These are phyloP conservation scores for Athetis lepigone DNA, from an alignment of 2,888 invertebrate genomes.

Conservation along the genomic window DNA sequence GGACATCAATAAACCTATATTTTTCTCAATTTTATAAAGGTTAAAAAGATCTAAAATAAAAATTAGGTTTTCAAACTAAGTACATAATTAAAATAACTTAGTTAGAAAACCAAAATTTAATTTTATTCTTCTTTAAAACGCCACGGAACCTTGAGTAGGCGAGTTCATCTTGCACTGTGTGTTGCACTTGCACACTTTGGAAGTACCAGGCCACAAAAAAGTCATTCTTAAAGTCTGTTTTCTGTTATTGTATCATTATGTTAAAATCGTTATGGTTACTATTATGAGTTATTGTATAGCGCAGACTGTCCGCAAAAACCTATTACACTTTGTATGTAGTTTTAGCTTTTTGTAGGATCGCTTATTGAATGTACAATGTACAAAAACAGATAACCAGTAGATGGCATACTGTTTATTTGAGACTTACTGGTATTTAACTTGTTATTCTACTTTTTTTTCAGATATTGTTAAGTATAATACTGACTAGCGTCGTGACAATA, in stretches of 20 bases:
- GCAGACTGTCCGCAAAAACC: conserved; percentile 8
- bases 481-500: conserved; percentile 56
- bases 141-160: too few species aligned
- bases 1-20: too few species aligned
- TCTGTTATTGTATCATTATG: neutral
- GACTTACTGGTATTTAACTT: conserved; percentile 1
- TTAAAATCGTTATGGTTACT: neutral
- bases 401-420: neutral
- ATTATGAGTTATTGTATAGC: neutral
- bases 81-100: too few species aligned
- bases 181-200: too few species aligned
- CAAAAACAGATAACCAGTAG: neutral
- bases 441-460: conserved; percentile 37
- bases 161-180: too few species aligned
- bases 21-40: too few species aligned
- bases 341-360: neutral
- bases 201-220: too few species aligned
- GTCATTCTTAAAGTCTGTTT: neutral
- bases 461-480: conserved; percentile 45
- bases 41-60: too few species aligned
- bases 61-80: too few species aligned
- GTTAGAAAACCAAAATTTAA: too few species aligned
- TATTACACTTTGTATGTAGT: neutral
- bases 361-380: neutral
- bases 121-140: too few species aligned